Conservation (phyloP, 1,140 invertebrate species). For the Zophobas morio region DNA sequence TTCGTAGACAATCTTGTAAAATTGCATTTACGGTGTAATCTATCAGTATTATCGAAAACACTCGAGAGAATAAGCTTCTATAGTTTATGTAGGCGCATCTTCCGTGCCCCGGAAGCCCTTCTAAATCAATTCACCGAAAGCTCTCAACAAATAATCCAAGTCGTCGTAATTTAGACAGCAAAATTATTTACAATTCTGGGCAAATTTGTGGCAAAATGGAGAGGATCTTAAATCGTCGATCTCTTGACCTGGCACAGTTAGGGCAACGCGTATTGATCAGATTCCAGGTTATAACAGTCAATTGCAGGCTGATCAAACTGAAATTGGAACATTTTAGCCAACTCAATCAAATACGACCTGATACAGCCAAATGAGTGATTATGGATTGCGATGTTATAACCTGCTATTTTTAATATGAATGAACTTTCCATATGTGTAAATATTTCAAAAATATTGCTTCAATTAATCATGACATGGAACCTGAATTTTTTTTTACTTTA, state of each 20-base stretch:
- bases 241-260: neutral
- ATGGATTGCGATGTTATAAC: neutral
- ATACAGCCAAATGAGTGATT: neutral
- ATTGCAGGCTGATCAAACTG: neutral
- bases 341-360: neutral
- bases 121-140: slow-evolving; percentile 23
- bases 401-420: neutral
- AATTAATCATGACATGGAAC: too few species aligned
- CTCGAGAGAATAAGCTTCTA: slow-evolving; percentile 40
- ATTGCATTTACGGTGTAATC: slow-evolving; percentile 42
- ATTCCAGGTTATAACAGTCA: neutral
- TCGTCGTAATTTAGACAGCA: neutral
- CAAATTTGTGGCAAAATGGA: neutral
- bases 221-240: neutral
- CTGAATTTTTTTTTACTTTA: too few species aligned
- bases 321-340: neutral
- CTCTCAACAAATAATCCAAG: slow-evolving; percentile 15
- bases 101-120: slow-evolving; percentile 2
- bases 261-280: neutral
- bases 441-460: too few species aligned
- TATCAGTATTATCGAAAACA: slow-evolving; percentile 46
- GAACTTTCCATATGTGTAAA: too few species aligned
- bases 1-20: slow-evolving; percentile 38
- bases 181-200: neutral
- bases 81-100: slow-evolving; percentile 38